Evolutionary conservation across 2,797 vertebrate species (phyloP), one percentile per base, ranked within the genome.

Genomic region (Fistularia tabacaria): DNA sequence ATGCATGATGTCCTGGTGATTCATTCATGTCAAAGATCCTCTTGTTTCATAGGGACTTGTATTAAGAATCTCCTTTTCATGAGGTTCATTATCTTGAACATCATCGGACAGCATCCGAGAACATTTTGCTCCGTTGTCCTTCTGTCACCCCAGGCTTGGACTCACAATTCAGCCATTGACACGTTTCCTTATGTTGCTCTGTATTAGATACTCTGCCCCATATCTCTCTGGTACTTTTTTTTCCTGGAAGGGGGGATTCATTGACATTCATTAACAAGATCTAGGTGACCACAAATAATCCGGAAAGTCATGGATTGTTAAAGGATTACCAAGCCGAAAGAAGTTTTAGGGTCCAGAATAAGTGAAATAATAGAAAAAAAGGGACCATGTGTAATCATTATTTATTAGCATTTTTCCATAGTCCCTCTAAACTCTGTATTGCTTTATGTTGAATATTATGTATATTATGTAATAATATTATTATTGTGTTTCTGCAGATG

Each of bases 11-110:
- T 49, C 40, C 57, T 49, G 46, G 37, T 59, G 71, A 62, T 72
- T 64, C 57, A 47, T 14, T 12, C 0, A 38, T 37, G 48, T 78
- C 63, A 81, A 76, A 59, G 72, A 62, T 62, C 53, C 44, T 65
- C 49, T 79, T 76, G 67, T 79, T 70, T 63, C 46, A 46, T 3
- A 38, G 38, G n/a, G 7, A 13, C 57, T 46, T 12, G 0, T 1
- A 54, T 10, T 60, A 39, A 54, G 47, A 64, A 60, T 75, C 11
- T 36, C 37, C 52, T 55, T 71, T 9, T 62, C 46, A 43, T 66
- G 37, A 48, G 52, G 14, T 54, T 39, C 44, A 46, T 62, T 36
- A 39, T 59, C 46, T 42, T 39, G 46, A 39, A 57, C 57, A 46
- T 58, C 15, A 6, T 42, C 43, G 36, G 1, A 10, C 49, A 25